Evolutionary conservation across 2,888 invertebrate genomes (phyloP).

Genomic region (Rotaria sp.): DNA sequence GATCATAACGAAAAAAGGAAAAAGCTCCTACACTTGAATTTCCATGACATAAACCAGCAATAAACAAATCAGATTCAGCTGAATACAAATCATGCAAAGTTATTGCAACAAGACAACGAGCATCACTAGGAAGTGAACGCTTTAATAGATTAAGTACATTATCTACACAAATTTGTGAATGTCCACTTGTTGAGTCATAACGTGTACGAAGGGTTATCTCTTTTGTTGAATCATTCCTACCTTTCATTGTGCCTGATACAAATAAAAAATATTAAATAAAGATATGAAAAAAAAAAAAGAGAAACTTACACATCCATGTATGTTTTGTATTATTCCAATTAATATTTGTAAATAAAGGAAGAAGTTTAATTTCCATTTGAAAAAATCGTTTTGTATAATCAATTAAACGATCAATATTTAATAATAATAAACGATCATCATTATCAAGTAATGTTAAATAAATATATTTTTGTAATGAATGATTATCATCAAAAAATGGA

Average conservation of each 20-base stretch:
- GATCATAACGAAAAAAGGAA: slow-evolving; percentile 50
- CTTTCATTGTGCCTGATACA: neutral
- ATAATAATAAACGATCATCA: slow-evolving; percentile 43
- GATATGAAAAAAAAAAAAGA: neutral
- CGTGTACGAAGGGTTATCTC: slow-evolving; percentile 42
- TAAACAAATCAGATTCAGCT: slow-evolving; percentile 49
- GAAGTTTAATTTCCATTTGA: slow-evolving; percentile 46
- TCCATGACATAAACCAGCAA: slow-evolving; percentile 52
- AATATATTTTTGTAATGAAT: slow-evolving; percentile 45
- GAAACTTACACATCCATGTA: neutral
- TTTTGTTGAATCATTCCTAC: neutral
- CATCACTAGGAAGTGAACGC: slow-evolving; percentile 46
- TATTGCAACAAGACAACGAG: slow-evolving; percentile 49
- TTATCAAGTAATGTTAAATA: slow-evolving; percentile 49
- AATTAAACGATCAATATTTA: slow-evolving; percentile 45
- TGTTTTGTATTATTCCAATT: slow-evolving; percentile 41
- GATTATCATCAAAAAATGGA: slow-evolving; percentile 44
- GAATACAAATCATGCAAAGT: slow-evolving; percentile 50
- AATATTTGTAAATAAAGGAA: slow-evolving; percentile 45
- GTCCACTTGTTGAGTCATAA: slow-evolving; percentile 44
- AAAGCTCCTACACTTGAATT: slow-evolving; percentile 49
- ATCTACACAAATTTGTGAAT: slow-evolving; percentile 47
- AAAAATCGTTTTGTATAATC: slow-evolving; percentile 48
- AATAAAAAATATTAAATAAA: neutral
- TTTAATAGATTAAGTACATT: slow-evolving; percentile 45